Evolutionary conservation across 2,888 invertebrate genomes (phyloP), one percentile per base, ranked within the genome.

Genomic region (Melanophora roralis): DNA sequence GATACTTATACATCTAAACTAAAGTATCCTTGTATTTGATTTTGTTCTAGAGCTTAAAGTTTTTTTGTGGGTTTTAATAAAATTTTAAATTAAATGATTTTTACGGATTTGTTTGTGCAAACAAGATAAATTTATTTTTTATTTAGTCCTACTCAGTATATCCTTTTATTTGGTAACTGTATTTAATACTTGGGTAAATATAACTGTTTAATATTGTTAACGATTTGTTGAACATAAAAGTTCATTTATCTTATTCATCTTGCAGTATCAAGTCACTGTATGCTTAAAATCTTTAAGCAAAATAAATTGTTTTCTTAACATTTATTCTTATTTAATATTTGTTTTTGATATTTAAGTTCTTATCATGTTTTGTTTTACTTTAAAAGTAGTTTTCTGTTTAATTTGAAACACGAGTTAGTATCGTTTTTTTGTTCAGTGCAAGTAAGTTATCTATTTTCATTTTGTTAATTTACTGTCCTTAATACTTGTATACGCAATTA

Each of bases 161-260:
- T 27, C 6, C 27, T 27, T 27, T 27, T 27, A 27, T 27, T 27
- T 27, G 27, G 27, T 27, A 27, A 27, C 27, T 27, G 27, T 45
- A 40, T 47, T 55, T 32, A 40, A 53, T 32, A 60, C 51, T 60
- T 16, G 27, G 36, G 47, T 57, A 73, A 73, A 73, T 57, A 73
- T 57, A 65, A 73, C 27, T 64, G 64, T 57, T 60, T 19, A 60
- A 43, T 67, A 45, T 60, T 75, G 38, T 68, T 68, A 38, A 68
- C 60, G 68, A 47, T 45, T 62, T 75, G 75, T 75, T 75, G 19
- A 75, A 68, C 60, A 68, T 62, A 47, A 65, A 65, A 73, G 55
- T 73, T 38, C 60, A 68, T 75, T 68, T 68, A 62, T 75, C 60
- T 75, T 59, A 9, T 53, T 47, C 53, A 62, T 34, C 27, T 55